Evolutionary conservation across 1,140 invertebrate genomes (phyloP).

Genomic region (Neodiprion lecontei): DNA sequence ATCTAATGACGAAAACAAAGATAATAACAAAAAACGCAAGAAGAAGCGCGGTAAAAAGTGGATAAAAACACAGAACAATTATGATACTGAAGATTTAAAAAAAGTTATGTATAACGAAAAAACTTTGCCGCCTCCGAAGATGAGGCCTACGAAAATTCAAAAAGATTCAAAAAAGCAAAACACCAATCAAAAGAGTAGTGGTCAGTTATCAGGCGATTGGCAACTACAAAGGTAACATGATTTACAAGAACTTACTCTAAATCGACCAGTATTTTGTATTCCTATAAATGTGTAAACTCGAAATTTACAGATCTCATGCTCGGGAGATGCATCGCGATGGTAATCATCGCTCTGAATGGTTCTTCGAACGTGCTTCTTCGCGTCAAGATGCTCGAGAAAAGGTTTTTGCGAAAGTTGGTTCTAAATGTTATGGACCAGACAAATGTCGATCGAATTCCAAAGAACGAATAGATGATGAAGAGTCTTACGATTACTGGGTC

Average conservation of each 20-base stretch:
- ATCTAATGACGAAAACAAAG: slow-evolving; percentile 8
- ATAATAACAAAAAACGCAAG: slow-evolving; percentile 1
- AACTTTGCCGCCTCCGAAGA: background rate
- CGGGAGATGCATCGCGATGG: slow-evolving; percentile 10
- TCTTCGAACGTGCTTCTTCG: slow-evolving; percentile 4
- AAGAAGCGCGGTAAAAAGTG: slow-evolving; percentile 15
- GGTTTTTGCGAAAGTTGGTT: background rate
- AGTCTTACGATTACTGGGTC: background rate
- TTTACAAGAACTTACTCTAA: slow-evolving; percentile 4
- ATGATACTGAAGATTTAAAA: slow-evolving; percentile 3
- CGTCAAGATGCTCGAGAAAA: slow-evolving; percentile 10
- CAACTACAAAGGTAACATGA: slow-evolving; percentile 24
- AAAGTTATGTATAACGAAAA: slow-evolving; percentile 6
- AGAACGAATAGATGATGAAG: background rate
- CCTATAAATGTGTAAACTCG: slow-evolving; percentile 18
- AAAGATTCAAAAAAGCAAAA: slow-evolving; percentile 23
- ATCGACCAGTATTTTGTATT: slow-evolving; percentile 14
- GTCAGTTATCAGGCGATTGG: slow-evolving; percentile 24
- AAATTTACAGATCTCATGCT: slow-evolving; percentile 20
- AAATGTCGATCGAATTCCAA: background rate
- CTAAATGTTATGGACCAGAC: background rate
- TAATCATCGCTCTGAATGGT: slow-evolving; percentile 9
- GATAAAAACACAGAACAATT: slow-evolving; percentile 16
- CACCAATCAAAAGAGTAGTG: slow-evolving; percentile 12
- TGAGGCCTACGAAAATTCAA: slow-evolving; percentile 12